Base-by-base conservation (phyloP, 2,797 vertebrate genomes). In the Neoniphon sammara region DNA sequence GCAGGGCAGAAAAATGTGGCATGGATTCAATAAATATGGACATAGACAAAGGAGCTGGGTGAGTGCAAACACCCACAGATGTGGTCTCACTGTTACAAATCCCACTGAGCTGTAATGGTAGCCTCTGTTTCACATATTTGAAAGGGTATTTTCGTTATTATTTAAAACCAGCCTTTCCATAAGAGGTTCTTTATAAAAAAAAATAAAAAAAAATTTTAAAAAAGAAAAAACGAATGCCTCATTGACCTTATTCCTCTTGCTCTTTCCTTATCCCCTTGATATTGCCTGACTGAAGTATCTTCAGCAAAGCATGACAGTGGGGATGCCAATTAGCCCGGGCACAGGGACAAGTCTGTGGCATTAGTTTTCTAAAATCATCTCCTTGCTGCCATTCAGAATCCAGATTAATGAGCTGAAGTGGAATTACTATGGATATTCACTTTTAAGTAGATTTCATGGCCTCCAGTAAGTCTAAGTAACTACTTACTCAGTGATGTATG, bases 331-430 rank as follows among this genome's bases (percentile, higher is more conserved):
- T 87, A 86, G 47, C 47, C 12, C 31, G 57, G 21, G 55, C 27
- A 62, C 47, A 81, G 39, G 25, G 63, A 74, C 57, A 52, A 70
- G 67, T 68, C 39, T 76, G 72, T 54, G 78, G 36, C 21, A n/a
- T 77, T 42, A 59, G n/a, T 58, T 60, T 66, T 68, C 69, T 44
- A 25, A 66, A 15, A 50, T 70, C 17, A 46, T 52, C 36, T 44
- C 42, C 42, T 50, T 34, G 20, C 77, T 77, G 63, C 68, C 49
- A 49, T 77, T 77, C 76, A 77, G 61, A 44, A 30, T 31, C 7
- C 56, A 66, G 54, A 78, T 78, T 88, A 88, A 89, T 83, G 57
- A 83, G 73, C 54, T 77, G 49, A 75, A 56, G 52, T 65, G 53
- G 58, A 85, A 85, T 82, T 67, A 82, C 23, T 9, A 54, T 61